Conservation (phyloP, 1,140 invertebrate genomes). For the Akabosia matsudoensis region DNA sequence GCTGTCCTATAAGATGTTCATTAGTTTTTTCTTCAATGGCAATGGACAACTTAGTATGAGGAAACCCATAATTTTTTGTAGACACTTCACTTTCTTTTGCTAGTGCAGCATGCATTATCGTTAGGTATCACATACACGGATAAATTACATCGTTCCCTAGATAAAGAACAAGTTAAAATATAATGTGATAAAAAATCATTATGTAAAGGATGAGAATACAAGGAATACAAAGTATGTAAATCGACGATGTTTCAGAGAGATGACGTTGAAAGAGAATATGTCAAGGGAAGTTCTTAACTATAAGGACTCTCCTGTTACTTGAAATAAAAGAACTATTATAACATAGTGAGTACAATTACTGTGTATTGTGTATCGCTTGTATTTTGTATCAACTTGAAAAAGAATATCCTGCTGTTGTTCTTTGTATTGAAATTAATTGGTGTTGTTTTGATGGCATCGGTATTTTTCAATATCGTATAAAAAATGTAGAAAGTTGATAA, state of each 20-base stretch:
- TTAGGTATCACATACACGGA: neutral
- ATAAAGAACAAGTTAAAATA: neutral
- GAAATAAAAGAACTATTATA: neutral
- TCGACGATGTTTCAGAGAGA: neutral
- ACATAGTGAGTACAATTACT: too few relatives aligned
- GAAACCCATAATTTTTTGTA: neutral
- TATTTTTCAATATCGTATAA: too few relatives aligned
- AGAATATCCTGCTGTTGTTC: too few relatives aligned
- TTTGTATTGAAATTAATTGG: too few relatives aligned
- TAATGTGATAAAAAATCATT: neutral
- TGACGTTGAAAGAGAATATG: neutral
- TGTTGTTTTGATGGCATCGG: too few relatives aligned
- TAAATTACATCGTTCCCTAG: neutral
- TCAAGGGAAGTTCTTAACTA: slow-evolving; percentile 9
- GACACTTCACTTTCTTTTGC: too few relatives aligned
- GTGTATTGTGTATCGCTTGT: too few relatives aligned
- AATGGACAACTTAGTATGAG: neutral
- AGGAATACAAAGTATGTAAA: neutral
- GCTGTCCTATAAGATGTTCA: too few relatives aligned
- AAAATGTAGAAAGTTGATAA: too few relatives aligned
- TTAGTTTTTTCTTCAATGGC: too few relatives aligned
- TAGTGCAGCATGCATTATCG: too few relatives aligned
- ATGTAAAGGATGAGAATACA: slow-evolving; percentile 16
- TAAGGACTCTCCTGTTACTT: neutral
- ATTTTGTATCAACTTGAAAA: too few relatives aligned